Percentiles rank a stretch among this genome's conserved stretches.
Conservation (phyloP, 2,888 invertebrate genomes). For the Drosophila siamana region DNA sequence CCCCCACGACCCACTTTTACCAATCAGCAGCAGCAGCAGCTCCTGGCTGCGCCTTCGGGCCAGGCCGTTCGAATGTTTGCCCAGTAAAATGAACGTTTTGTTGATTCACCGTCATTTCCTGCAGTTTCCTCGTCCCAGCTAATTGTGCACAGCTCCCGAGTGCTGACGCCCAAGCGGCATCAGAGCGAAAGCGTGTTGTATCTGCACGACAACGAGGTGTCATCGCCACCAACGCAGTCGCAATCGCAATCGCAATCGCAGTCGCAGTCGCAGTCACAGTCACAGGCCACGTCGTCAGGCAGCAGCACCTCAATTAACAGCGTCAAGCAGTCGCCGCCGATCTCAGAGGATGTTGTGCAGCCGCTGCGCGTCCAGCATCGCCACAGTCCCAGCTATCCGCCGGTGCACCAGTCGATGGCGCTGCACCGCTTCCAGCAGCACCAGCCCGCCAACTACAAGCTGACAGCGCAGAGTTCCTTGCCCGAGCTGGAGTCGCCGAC, state of each 20-base stretch:
- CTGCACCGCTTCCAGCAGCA: slow-evolving; percentile 76
- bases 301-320: slow-evolving; percentile 20
- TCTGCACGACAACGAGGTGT: slow-evolving; percentile 86
- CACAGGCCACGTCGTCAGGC: slow-evolving; percentile 40
- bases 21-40: slow-evolving; percentile 19
- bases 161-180: slow-evolving; percentile 91
- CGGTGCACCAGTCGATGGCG: slow-evolving; percentile 75
- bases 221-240: slow-evolving; percentile 35
- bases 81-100: neutral
- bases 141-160: slow-evolving; percentile 91
- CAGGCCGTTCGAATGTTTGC: slow-evolving; percentile 37
- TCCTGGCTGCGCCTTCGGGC: slow-evolving; percentile 55
- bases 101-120: neutral
- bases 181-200: slow-evolving; percentile 92
- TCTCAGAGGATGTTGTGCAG: slow-evolving; percentile 61
- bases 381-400: slow-evolving; percentile 84
- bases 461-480: slow-evolving; percentile 76
- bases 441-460: slow-evolving; percentile 52
- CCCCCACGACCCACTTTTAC: slow-evolving; percentile 73
- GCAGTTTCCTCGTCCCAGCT: slow-evolving; percentile 87
- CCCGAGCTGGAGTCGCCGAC: slow-evolving; percentile 57
- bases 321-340: slow-evolving; percentile 37
- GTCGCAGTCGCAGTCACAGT: slow-evolving; percentile 10
- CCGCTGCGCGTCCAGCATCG: slow-evolving; percentile 76
- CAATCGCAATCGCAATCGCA: slow-evolving; percentile 15